phyloP scores from a whole-genome alignment of 2,888 invertebrate species.

The Amorpha juglandis region DNA sequence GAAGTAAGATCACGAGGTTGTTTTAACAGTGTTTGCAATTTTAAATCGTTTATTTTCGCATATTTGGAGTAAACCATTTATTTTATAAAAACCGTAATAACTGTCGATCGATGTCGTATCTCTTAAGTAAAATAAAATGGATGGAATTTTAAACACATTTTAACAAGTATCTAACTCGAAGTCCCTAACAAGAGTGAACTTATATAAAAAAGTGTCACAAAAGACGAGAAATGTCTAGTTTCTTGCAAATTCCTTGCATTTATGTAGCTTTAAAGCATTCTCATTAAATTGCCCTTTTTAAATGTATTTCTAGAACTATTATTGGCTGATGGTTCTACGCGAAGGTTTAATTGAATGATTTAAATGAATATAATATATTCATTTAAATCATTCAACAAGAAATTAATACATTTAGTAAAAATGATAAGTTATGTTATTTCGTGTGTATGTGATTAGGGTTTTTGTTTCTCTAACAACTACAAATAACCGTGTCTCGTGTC shows the following conservation, averaged over 20 bases:
- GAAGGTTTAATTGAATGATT: slow-evolving; percentile 6
- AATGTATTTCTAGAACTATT: not conserved
- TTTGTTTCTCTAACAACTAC: too few species aligned
- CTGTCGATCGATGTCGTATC: too few species aligned
- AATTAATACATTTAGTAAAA: too few species aligned
- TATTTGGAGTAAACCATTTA: too few species aligned
- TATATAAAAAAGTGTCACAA: slow-evolving; percentile 12
- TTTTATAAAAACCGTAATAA: too few species aligned
- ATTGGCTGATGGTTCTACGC: slow-evolving; percentile 1
- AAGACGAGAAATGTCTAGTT: slow-evolving; percentile 6
- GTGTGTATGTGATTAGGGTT: too few species aligned
- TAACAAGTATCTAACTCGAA: not conserved
- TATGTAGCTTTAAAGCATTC: slow-evolving; percentile 1
- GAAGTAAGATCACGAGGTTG: too few species aligned
- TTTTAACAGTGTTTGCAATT: not conserved
- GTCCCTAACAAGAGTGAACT: not conserved
- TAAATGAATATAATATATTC: too few species aligned
- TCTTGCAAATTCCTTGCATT: slow-evolving; percentile 11
- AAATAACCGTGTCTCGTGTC: too few species aligned
- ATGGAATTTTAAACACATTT: not conserved
- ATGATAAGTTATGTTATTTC: too few species aligned
- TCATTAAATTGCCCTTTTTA: slow-evolving; percentile 10
- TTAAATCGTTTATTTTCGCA: not conserved
- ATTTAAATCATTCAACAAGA: not conserved
- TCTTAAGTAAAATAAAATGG: not conserved